Base-by-base conservation (phyloP, 2,888 invertebrate species). In the Cantharis flavilabris region DNA sequence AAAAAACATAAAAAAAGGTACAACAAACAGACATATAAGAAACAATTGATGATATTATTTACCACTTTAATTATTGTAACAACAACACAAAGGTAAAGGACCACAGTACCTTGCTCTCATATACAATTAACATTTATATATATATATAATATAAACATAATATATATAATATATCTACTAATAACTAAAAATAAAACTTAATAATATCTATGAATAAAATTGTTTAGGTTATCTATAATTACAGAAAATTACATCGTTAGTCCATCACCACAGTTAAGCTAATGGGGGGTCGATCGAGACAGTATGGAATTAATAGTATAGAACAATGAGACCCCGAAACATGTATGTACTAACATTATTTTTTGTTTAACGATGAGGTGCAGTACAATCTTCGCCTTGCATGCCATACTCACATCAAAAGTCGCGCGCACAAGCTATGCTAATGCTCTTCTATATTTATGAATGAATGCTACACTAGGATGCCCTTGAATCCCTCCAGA, bases 401-500 rank as follows among this genome's bases (percentile, higher is more conserved):
- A 75, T 71, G 77, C 62, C 79, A 76, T 65, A 71, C 70, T 63
- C 76, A 69, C 76, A 65, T 72, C 49, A 28, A 70, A 70, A 75
- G 70, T 76, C 75, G 76, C 77, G 75, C 76, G 77, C 78, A 78
- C 74, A 82, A 79, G 82, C 84, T 84, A 85, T 78, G 80, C 84
- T 85, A 85, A 67, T 26, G 65, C 83, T 85, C 49, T 49, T 49
- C 49, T 49, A 49, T 49, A 49, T 49, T 49, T 49, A 49, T 49
- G 49, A 49, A 49, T 49, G 49, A 49, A 86, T 81, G 80, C 83
- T 84, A 84, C 75, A 73, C 84, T 87, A 87, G 84, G 88, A 89
- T 89, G 89, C 89, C 89, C 89, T 88, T 88, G 85, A 87, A 89
- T 89, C 89, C 89, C 89, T 87, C 87, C 87, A 88, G 88, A 88